These are phyloP conservation scores for Lottia gigantea DNA, from an alignment of 2,888 invertebrate species.

Conservation along the genomic window DNA sequence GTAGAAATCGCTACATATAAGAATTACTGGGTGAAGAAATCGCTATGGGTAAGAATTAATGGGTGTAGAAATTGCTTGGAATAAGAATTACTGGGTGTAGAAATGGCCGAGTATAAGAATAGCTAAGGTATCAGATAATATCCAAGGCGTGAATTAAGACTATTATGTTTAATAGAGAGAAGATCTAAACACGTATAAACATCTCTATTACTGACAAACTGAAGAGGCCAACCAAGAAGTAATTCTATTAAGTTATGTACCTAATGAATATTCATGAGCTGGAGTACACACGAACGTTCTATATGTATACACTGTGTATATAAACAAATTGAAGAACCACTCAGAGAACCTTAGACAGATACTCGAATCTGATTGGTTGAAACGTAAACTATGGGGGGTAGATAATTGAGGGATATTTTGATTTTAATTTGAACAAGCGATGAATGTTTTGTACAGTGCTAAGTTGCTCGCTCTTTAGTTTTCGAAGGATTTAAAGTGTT, in stretches of 20 bases:
- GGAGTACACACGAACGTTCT: neutral
- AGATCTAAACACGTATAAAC: neutral
- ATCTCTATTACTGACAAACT: neutral
- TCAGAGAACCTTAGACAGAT: neutral
- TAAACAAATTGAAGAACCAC: neutral
- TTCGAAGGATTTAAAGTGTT: slow-evolving; percentile 9
- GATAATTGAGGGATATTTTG: slow-evolving; percentile 1
- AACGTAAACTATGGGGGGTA: neutral
- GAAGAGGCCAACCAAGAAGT: neutral
- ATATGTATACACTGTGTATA: neutral
- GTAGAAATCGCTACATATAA: no score
- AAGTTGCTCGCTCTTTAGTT: slow-evolving; percentile 7
- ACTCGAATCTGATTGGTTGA: slow-evolving; percentile 1
- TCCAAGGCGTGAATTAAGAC: slow-evolving; percentile 6
- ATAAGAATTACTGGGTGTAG: no score
- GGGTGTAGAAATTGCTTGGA: no score
- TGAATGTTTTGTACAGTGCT: slow-evolving; percentile 8
- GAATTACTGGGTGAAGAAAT: no score
- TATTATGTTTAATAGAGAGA: neutral
- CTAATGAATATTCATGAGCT: slow-evolving; percentile 1
- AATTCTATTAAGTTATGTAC: neutral
- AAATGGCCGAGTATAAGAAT: no score
- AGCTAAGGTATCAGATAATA: no score
- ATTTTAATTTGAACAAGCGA: slow-evolving; percentile 7
- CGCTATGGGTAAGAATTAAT: no score